Evolutionary conservation across 2,888 invertebrate species (phyloP), one percentile per base, ranked within the genome.

Genomic region (Chymomyza caudatula): DNA sequence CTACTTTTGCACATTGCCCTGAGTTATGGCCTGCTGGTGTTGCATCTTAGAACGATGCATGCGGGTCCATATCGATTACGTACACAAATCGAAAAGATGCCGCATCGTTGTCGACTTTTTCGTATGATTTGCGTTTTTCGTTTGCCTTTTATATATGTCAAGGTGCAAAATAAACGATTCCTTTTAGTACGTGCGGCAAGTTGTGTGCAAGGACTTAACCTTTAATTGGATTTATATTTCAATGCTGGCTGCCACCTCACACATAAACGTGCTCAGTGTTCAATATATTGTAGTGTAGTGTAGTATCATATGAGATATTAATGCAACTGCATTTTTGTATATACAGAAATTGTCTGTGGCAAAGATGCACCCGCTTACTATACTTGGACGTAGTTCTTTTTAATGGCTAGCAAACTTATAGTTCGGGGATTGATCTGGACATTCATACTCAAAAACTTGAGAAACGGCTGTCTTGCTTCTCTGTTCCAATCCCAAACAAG

Each of bases 1-100:
- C 69, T 74, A 86, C 84, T 88, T 89, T 88, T 88, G 88, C 89
- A 89, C 88, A 88, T 89, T 85, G 84, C 78, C 77, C 75, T 87
- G 86, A 84, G 73, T 76, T 87, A 87, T 87, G 83, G 51, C 63
- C 42, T 47, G 58, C n/a, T 53, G 49, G 13, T 23, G 51, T 25
- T 65, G 56, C 74, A 78, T 85, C 83, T 83, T 74, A 70, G 54
- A 69, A 60, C 56, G 54, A 22, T 23, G n/a, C 3, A 23, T 13
- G 37, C 51, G 47, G 47, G 29, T 29, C 55, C 42, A 11, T 37
- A 13, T n/a, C 13, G 52, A 53, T 15, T 47, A 37, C 29, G 71
- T 82, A 83, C 62, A 84, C 85, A 76, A 78, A 86, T 82, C 82
- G 82, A 86, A 20, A 60, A 56, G 65, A 65, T 62, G 62, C 62